Conservation (phyloP, 2,797 vertebrate species). For the Antrozous pallidus region DNA sequence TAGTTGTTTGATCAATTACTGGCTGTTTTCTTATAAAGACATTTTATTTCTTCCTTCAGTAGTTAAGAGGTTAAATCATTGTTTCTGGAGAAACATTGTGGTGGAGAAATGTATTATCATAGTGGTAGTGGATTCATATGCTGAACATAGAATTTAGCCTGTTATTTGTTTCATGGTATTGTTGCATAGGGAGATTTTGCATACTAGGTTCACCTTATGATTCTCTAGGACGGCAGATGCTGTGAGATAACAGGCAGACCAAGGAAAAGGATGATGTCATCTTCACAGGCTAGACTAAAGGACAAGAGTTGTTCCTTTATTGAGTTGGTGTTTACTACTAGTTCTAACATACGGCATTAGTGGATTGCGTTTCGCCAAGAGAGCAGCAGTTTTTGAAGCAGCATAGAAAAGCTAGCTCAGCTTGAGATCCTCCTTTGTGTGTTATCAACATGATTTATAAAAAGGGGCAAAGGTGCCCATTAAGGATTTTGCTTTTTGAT, state of each 20-base stretch:
- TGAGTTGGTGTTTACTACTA: slow-evolving; percentile 77
- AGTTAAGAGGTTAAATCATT: slow-evolving; percentile 33
- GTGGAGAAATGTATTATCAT: neutral
- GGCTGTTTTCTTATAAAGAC: neutral
- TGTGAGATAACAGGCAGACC: slow-evolving; percentile 83
- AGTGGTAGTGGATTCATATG: slow-evolving; percentile 22
- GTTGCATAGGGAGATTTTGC: slow-evolving; percentile 63
- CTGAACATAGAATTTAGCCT: slow-evolving; percentile 71
- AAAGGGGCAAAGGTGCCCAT: slow-evolving; percentile 55
- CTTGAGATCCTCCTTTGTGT: slow-evolving; percentile 50
- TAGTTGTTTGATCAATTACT: slow-evolving; percentile 46
- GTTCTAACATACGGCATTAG: slow-evolving; percentile 70
- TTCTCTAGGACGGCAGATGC: slow-evolving; percentile 86
- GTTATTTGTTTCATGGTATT: slow-evolving; percentile 64
- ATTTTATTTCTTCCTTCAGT: slow-evolving; percentile 41
- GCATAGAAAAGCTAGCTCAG: slow-evolving; percentile 38
- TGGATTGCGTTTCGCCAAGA: slow-evolving; percentile 53
- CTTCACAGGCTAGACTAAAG: slow-evolving; percentile 80
- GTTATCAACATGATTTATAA: slow-evolving; percentile 48
- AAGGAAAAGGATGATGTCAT: slow-evolving; percentile 88
- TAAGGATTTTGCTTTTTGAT: slow-evolving; percentile 74
- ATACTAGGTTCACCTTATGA: slow-evolving; percentile 77
- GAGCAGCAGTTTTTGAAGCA: slow-evolving; percentile 30
- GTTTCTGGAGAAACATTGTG: slow-evolving; percentile 43
- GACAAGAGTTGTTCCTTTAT: slow-evolving; percentile 81